Conservation (phyloP, 1,140 invertebrate species). For the Pseudachorutes palmiensis region DNA sequence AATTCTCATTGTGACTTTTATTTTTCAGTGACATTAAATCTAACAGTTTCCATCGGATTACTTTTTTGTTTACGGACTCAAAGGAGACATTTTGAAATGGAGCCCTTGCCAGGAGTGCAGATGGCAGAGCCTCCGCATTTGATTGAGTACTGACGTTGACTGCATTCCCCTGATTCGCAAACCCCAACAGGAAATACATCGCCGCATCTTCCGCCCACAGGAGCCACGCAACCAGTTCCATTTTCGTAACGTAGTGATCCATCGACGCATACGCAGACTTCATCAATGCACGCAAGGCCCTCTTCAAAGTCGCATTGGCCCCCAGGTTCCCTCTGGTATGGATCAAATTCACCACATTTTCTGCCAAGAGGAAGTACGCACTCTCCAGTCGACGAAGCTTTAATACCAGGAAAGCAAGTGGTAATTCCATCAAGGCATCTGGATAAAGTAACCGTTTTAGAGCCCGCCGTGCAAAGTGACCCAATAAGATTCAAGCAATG, state of each 20-base stretch:
- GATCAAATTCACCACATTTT: no score
- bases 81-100: neutral
- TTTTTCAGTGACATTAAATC: no score
- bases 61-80: no score
- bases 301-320: neutral
- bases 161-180: neutral
- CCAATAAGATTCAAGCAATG: neutral
- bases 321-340: neutral
- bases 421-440: neutral
- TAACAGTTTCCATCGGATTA: no score
- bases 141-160: neutral
- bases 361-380: neutral
- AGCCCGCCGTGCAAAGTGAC: neutral
- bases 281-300: neutral
- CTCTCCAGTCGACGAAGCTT: neutral
- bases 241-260: neutral
- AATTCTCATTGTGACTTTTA: no score
- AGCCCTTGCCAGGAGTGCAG: neutral
- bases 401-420: neutral
- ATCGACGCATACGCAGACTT: neutral
- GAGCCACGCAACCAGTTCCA: neutral
- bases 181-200: neutral
- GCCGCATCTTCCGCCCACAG: neutral
- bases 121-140: neutral
- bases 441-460: neutral